phyloP scores from a whole-genome alignment of 2,888 invertebrate species.

The Euzophera pinguis region DNA sequence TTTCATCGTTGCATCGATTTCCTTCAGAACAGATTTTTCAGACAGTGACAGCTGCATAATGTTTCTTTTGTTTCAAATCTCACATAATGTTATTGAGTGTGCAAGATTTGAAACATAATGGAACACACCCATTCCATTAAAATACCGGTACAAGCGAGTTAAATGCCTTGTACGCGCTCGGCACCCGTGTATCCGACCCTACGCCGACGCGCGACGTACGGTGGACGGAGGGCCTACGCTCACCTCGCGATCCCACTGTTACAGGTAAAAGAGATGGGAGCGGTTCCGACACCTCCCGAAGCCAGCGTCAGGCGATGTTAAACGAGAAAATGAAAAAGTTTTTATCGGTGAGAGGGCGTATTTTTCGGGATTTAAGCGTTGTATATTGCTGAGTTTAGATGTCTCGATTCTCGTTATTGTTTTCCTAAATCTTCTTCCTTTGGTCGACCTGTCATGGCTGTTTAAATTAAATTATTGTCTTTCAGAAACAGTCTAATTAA shows the following conservation, averaged over 20 bases:
- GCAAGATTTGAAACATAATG: constrained; percentile 32
- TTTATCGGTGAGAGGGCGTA: constrained; percentile 88
- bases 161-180: constrained; percentile 56
- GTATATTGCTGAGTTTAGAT: constrained; percentile 69
- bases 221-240: constrained; percentile 28
- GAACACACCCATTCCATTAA: background rate
- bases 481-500: constrained; percentile 31
- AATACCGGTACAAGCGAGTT: constrained; percentile 33
- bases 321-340: constrained; percentile 97
- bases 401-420: constrained; percentile 60
- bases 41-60: constrained; percentile 32
- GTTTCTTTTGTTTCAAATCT: constrained; percentile 30
- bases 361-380: constrained; percentile 43
- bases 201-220: no score
- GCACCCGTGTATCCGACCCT: constrained; percentile 34
- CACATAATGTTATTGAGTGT: constrained; percentile 26
- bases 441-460: constrained; percentile 66
- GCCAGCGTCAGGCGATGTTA: constrained; percentile 92
- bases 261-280: constrained; percentile 84
- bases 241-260: constrained; percentile 72
- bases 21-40: constrained; percentile 35
- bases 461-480: constrained; percentile 44
- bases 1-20: constrained; percentile 31
- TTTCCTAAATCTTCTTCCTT: constrained; percentile 60
- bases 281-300: constrained; percentile 82